A percentile compares a stretch with the other conserved stretches of the same genome.
Evolutionary conservation across 2,797 vertebrate species (phyloP).

Genomic region (Tarsius wallacei): DNA sequence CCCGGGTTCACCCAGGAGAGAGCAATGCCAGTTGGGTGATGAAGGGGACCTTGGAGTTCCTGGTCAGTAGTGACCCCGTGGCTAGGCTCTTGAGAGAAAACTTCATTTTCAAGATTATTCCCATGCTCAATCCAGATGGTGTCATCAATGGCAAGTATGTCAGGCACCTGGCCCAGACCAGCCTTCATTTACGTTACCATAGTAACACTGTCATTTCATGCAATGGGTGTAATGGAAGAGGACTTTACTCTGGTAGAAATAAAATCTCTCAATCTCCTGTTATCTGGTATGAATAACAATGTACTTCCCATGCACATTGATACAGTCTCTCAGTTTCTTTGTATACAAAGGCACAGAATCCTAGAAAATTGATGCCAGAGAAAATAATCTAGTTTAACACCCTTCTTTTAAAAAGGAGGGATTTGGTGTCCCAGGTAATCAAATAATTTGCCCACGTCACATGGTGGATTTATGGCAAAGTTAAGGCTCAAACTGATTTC

Average conservation of each 20-base stretch:
- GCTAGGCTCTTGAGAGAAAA: constrained; percentile 94
- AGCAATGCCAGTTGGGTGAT: constrained; percentile 98
- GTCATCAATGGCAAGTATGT: constrained; percentile 98
- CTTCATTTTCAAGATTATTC: constrained; percentile 97
- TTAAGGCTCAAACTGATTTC: not conserved
- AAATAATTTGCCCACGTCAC: not conserved
- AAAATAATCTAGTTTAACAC: not conserved
- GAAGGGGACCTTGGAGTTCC: constrained; percentile 97
- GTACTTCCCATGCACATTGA: rapidly evolving
- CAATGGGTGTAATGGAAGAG: not conserved
- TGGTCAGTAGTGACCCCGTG: constrained; percentile 93
- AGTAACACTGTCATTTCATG: not conserved
- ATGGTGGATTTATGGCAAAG: not conserved
- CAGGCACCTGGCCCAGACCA: rapidly evolving
- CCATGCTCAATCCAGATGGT: constrained; percentile 97
- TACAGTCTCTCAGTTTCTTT: not conserved
- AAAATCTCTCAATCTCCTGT: not conserved
- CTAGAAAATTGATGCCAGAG: not conserved
- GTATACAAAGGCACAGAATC: not conserved
- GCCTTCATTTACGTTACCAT: not conserved
- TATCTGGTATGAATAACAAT: not conserved
- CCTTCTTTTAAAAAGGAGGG: not conserved
- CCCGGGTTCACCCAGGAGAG: constrained; percentile 96
- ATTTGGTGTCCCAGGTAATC: not conserved
- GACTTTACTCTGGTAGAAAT: not conserved